Percentiles rank a stretch among this genome's conserved stretches.
Conservation (phyloP, 2,113 vertebrate species). For the Campylomormyrus numenius region DNA sequence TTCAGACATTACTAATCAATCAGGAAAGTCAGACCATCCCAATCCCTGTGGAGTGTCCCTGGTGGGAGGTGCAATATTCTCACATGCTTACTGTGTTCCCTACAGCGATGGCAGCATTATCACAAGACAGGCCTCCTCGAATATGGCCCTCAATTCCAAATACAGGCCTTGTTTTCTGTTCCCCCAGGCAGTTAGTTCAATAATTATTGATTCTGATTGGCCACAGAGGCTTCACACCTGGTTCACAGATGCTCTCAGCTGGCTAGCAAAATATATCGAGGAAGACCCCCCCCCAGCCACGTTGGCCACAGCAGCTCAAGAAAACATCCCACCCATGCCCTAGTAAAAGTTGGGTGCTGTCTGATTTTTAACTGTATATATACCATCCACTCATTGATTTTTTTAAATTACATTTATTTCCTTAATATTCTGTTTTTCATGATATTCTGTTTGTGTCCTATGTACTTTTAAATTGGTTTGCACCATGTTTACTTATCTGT, state of each 20-base stretch:
- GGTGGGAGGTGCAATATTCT: background rate
- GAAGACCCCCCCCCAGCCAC: background rate
- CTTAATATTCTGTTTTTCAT: no score
- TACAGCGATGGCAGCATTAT: background rate
- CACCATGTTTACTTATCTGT: no score
- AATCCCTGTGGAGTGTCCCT: no score
- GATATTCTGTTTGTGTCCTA: no score
- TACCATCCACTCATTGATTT: no score
- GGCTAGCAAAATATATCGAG: background rate
- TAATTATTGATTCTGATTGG: background rate
- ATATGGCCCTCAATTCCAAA: background rate
- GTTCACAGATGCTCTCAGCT: background rate
- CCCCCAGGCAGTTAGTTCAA: background rate
- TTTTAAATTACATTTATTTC: no score
- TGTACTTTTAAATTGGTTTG: no score
- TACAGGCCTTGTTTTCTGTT: background rate
- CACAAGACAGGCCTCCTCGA: background rate
- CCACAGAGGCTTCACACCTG: background rate
- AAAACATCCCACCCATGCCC: no score
- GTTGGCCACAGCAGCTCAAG: no score
- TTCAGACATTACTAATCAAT: background rate
- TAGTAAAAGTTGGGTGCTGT: no score
- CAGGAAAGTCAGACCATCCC: background rate
- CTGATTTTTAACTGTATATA: no score
- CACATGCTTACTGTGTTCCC: background rate